Evolutionary conservation across 92 coral and sea anemone genomes (phyloP).

Genomic region (Virgularia gustaviana): DNA sequence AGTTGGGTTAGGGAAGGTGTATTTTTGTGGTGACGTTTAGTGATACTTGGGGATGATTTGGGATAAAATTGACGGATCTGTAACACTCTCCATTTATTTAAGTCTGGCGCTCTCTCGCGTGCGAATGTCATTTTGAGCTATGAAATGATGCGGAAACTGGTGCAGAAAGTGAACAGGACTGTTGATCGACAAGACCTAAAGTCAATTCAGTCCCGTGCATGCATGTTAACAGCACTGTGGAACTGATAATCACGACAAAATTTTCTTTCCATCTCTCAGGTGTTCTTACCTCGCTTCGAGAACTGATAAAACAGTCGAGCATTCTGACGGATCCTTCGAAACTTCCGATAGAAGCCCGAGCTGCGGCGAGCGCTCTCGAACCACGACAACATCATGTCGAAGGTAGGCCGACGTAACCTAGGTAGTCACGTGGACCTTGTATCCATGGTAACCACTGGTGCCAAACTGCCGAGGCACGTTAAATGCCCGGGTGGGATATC

Average conservation of each 20-base stretch:
- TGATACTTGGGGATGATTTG: too few relatives aligned
- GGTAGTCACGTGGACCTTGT: neutral
- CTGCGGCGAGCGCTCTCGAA: constrained; percentile 61
- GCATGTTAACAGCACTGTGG: too few relatives aligned
- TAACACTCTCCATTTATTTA: too few relatives aligned
- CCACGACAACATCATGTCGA: constrained; percentile 55
- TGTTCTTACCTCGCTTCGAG: constrained; percentile 87
- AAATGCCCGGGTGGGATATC: too few relatives aligned
- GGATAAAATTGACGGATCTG: too few relatives aligned
- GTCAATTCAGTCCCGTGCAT: neutral
- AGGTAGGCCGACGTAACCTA: constrained; percentile 21
- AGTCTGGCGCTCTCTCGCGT: too few relatives aligned
- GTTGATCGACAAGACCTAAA: neutral
- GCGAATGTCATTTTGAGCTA: too few relatives aligned
- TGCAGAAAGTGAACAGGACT: too few relatives aligned
- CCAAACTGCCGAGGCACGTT: neutral
- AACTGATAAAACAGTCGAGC: constrained; percentile 82
- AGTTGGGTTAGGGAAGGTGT: too few relatives aligned
- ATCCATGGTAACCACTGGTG: neutral
- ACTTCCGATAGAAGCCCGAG: constrained; percentile 79
- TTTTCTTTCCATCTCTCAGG: constrained; percentile 39
- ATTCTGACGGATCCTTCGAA: constrained; percentile 86
- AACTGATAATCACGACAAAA: neutral
- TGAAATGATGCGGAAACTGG: too few relatives aligned
- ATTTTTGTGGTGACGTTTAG: too few relatives aligned